Conservation (phyloP, 2,888 invertebrate species). For the Liposcelis brunnea region DNA sequence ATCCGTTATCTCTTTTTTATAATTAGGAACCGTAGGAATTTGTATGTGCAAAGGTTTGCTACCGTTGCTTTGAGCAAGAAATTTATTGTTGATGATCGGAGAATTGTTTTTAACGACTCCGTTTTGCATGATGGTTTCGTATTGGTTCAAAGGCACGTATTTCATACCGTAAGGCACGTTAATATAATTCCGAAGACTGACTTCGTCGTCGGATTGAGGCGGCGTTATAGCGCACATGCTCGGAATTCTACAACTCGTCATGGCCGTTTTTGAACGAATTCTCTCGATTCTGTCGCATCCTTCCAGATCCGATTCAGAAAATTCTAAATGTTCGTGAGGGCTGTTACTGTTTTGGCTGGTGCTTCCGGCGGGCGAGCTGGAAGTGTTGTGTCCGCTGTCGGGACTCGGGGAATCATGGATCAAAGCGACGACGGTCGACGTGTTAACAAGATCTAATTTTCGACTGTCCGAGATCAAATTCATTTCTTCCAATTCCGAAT, state of each 20-base stretch:
- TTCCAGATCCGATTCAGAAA: conserved; percentile 71
- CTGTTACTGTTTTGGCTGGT: neutral
- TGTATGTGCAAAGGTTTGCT: neutral
- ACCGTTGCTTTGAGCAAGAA: too few species aligned
- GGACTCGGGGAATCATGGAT: conserved; percentile 24
- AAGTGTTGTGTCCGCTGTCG: conserved; percentile 66
- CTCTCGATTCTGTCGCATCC: conserved; percentile 76
- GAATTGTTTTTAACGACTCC: too few species aligned
- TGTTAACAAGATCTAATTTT: too few species aligned
- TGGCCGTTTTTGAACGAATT: conserved; percentile 69
- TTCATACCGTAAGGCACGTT: conserved; percentile 19
- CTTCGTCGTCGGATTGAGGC: conserved; percentile 72
- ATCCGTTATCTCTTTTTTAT: neutral
- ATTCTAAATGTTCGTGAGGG: conserved; percentile 37
- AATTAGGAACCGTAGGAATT: neutral
- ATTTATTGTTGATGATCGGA: too few species aligned
- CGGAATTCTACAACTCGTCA: conserved; percentile 73
- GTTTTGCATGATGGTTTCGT: too few species aligned
- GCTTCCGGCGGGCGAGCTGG: conserved; percentile 20
- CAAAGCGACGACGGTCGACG: neutral
- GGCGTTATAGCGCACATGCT: conserved; percentile 87
- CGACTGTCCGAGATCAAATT: too few species aligned
- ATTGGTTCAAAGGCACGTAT: conserved; percentile 25
- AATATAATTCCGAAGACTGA: conserved; percentile 24
- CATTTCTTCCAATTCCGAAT: too few species aligned